Evolutionary conservation across 2,113 vertebrate genomes (phyloP), one percentile per base, ranked within the genome.

Genomic region (Strigops habroptila): DNA sequence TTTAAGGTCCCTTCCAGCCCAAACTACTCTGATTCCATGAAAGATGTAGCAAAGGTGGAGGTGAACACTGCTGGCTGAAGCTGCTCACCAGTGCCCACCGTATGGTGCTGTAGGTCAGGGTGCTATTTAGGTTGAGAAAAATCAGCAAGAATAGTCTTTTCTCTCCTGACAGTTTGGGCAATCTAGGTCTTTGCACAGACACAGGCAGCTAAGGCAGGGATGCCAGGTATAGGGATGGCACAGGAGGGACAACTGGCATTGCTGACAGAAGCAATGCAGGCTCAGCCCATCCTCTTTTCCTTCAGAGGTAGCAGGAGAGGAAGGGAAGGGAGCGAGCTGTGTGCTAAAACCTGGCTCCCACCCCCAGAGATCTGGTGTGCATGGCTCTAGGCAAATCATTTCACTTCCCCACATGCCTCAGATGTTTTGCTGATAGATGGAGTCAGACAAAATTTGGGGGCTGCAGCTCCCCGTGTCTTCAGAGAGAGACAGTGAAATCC

Each of bases 181-280:
- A 46, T 33, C 14, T 17, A 33, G 30, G 16, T 31, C 60, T 80
- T 55, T 51, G 28, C 19, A 35, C 2, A 31, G 24, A 15, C 21
- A 17, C 25, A 31, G 37, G 46, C n/a, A 46, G 60, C n/a, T 28
- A 24, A 15, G 39, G 35, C 74, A 70, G 37, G 0, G 8, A 21
- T 17, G 41, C 12, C 1, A 8, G 60, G 53, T 9, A 24, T 4
- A 41, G 55, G 55, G 49, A 28, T 27, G 23, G 7, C 6, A 14
- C 63, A 46, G 75, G 43, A 39, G 37, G 35, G 49, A 15, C 28
- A 30, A 5, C 11, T 10, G 5, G 62, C 19, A 0, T 2, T 25
- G 43, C 46, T 75, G 67, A 53, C 62, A 55, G 74, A 10, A 69
- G 53, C n/a, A 7, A 2, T 1, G 44, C 11, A 1, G 0, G 3